Conservation (phyloP, 23 tunicate genomes). For the Diplosoma virens region DNA sequence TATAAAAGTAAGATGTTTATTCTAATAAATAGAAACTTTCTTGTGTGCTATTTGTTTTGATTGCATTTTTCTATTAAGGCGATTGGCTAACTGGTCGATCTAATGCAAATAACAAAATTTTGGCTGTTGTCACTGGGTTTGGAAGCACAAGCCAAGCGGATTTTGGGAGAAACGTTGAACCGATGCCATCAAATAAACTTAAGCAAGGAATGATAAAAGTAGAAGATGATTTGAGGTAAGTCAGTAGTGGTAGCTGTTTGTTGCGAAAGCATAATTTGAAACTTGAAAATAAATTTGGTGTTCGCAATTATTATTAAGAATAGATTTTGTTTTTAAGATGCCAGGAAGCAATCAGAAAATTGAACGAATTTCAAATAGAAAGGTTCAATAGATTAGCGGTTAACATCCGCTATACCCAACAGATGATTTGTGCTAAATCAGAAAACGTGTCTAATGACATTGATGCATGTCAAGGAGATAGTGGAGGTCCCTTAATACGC, state of each 20-base stretch:
- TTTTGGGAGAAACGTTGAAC: neutral
- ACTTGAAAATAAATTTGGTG: too few relatives aligned
- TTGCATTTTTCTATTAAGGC: neutral
- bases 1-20: too few relatives aligned
- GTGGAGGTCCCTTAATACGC: conserved; percentile 11
- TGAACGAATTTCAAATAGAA: neutral
- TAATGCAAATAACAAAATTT: neutral
- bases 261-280: too few relatives aligned
- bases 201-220: neutral
- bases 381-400: neutral
- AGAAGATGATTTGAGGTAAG: neutral
- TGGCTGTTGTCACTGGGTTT: neutral
- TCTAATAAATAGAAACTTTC: too few relatives aligned
- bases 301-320: too few relatives aligned
- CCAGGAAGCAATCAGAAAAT: neutral
- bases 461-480: conserved; percentile 26
- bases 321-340: neutral
- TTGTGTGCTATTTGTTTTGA: too few relatives aligned
- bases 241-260: too few relatives aligned
- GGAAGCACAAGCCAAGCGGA: neutral
- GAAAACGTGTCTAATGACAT: neutral
- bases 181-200: neutral
- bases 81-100: neutral
- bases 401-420: neutral
- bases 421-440: conserved; percentile 12